Percentiles rank a stretch among this genome's conserved stretches.
phyloP scores from a whole-genome alignment of 2,113 vertebrate species.

The Myanophis thanlyinensis region DNA sequence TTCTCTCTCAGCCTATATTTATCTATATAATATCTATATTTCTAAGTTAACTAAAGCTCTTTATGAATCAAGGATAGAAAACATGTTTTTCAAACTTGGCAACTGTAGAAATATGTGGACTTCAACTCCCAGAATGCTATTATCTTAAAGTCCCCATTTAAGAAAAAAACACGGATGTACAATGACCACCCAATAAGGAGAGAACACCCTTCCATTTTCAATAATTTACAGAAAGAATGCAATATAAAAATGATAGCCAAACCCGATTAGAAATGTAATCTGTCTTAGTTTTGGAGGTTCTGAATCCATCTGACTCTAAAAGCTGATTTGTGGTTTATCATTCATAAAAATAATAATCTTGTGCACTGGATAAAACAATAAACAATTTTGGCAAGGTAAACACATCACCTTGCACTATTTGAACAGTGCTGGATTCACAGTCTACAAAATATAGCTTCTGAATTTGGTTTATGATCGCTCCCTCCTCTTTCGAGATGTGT shows the following conservation, averaged over 20 bases:
- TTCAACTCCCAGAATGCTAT: not conserved
- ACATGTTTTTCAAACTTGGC: not conserved
- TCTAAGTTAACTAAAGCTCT: not conserved
- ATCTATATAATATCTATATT: no score
- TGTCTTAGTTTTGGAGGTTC: not conserved
- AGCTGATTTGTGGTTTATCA: not conserved
- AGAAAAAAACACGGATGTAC: not conserved
- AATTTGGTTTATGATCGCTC: not conserved
- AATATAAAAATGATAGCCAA: not conserved
- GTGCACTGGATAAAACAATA: not conserved
- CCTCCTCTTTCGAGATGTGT: not conserved
- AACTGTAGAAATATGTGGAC: not conserved
- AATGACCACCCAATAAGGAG: not conserved
- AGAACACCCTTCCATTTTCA: not conserved
- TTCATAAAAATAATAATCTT: not conserved
- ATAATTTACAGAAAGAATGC: not conserved
- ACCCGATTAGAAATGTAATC: not conserved
- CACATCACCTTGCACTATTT: not conserved
- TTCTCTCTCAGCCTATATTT: no score
- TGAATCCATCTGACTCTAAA: not conserved
- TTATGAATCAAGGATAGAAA: not conserved
- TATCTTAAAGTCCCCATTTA: not conserved
- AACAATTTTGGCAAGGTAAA: not conserved
- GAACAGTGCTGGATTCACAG: not conserved
- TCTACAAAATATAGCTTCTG: not conserved